Percentiles rank a stretch among this genome's conserved stretches.
phyloP scores from a whole-genome alignment of 2,113 vertebrate genomes.

The Actenoides hombroni region DNA sequence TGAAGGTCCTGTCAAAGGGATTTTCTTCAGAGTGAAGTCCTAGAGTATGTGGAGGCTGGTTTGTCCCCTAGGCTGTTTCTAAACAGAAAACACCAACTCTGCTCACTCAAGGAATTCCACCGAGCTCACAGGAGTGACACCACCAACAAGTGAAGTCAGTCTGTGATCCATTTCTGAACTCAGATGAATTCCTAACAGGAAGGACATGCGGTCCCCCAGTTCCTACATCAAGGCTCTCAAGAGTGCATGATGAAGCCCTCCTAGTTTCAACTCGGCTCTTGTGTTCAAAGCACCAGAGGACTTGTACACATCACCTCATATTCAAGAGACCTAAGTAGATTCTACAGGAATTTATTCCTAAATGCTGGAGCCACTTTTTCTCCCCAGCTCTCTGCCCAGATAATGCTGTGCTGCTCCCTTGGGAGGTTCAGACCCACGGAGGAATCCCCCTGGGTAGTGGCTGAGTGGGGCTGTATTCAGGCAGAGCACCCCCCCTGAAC shows the following conservation, averaged over 20 bases:
- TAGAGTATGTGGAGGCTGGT: not conserved
- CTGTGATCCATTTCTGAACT: not conserved
- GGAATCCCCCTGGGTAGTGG: not conserved
- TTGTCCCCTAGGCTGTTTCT: not conserved
- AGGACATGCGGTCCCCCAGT: not conserved
- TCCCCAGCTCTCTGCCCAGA: not conserved
- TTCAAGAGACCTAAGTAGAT: not conserved
- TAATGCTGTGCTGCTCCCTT: not conserved
- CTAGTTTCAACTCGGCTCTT: not conserved
- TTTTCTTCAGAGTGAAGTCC: constrained; percentile 49
- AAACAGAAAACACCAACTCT: not conserved
- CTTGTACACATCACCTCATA: not conserved
- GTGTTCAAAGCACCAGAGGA: not conserved
- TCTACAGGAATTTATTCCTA: not conserved
- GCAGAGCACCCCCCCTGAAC: not conserved
- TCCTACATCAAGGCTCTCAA: not conserved
- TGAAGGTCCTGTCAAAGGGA: constrained; percentile 45
- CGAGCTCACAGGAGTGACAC: not conserved
- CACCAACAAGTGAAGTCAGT: not conserved
- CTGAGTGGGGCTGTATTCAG: not conserved
- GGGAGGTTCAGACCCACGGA: fast-evolving
- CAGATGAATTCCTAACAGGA: not conserved
- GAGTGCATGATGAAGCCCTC: not conserved
- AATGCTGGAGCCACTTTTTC: not conserved
- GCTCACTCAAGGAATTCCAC: not conserved